Conservation (phyloP, 1,140 invertebrate genomes). For the Zaprionus vittiger region DNA sequence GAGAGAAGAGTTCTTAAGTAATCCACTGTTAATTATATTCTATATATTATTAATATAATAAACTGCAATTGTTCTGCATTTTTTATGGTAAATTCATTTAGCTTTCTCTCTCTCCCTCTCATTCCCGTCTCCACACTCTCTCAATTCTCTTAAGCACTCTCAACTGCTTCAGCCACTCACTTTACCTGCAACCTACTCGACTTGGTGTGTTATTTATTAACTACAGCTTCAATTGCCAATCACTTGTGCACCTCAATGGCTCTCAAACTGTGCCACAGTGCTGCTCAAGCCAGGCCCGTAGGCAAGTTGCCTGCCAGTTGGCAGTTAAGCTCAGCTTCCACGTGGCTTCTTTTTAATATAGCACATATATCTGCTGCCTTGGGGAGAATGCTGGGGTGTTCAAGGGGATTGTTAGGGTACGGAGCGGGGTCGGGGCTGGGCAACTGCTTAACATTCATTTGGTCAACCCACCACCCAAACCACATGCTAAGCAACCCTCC, state of each 20-base stretch:
- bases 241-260: conserved; percentile 60
- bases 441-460: conserved; percentile 76
- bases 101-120: too few relatives aligned
- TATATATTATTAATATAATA: not conserved
- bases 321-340: conserved; percentile 64
- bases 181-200: too few relatives aligned
- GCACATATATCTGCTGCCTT: conserved; percentile 1
- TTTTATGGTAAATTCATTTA: not conserved
- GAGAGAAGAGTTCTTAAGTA: too few relatives aligned
- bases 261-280: conserved; percentile 56
- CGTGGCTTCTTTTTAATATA: conserved; percentile 47
- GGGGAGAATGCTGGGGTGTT: not conserved
- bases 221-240: conserved; percentile 42
- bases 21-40: not conserved
- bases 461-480: conserved; percentile 54
- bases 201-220: too few relatives aligned
- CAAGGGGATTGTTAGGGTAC: not conserved
- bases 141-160: not conserved
- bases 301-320: conserved; percentile 65
- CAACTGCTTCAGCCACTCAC: not conserved
- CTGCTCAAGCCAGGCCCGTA: conserved; percentile 20
- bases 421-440: not conserved
- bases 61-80: not conserved
- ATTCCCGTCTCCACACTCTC: too few relatives aligned
- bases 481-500: not conserved